Evolutionary conservation across 2,888 invertebrate species (phyloP), one percentile per base, ranked within the genome.

Genomic region (Andrena fulva): DNA sequence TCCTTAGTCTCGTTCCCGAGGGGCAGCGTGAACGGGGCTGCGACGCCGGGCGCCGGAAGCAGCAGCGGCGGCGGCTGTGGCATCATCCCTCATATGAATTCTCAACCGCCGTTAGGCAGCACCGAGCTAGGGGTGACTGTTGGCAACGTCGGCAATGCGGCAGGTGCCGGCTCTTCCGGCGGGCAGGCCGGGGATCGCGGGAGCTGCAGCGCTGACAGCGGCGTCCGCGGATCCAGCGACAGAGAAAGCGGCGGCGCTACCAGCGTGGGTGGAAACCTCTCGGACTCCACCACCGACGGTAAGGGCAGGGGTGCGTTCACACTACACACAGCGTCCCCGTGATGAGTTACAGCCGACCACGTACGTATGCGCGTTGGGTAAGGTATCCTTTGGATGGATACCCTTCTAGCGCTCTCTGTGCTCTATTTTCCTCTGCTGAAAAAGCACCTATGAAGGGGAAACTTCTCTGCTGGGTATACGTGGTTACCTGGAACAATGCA

Each of bases 191-290:
- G 96, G 1, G 97, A 97, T 92, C 95, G 97, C 59, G 97, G 97
- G 83, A 97, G 97, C 91, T 97, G 97, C 94, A 97, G 97, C 91
- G 97, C 97, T 16, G 98, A 98, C 93, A 97, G 97, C 31, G 98
- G 97, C 5, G 97, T 98, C 24, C 95, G 98, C 90, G 96, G 97
- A 92, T 97, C 97, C 94, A 97, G 97, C 90, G 98, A 98, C 92
- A 94, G 96, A 48, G 97, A 97, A 91, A 96, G 96, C 89, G 96
- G 96, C 24, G 97, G 97, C 16, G 97, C 97, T 2, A 97, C 97
- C 67, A 97, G 97, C 82, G 97, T 97, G 89, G 97, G 97, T 42
- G 97, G 97, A n/a, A 97, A 97, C 94, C 94, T 97, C 63, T 97
- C 97, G 0, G 97, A 97, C 93, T 97, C 97, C 5, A 97, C 97